Evolutionary conservation across 30 jellyfish, hydroid and myxozoan genomes (phyloP).

Genomic region (Aurelia aurita complex sp. Pacific): DNA sequence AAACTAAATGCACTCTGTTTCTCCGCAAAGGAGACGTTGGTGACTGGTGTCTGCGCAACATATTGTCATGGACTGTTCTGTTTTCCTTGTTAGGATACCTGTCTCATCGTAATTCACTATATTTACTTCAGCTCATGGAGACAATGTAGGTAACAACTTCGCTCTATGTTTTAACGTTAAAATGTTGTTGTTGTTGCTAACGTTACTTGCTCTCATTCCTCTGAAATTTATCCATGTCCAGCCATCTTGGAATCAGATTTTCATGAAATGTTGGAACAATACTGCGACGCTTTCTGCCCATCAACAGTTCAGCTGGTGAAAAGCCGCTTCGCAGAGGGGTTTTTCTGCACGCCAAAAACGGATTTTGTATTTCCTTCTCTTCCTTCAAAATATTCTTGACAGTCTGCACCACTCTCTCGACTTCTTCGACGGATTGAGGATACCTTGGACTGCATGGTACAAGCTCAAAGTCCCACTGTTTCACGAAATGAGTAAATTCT

Average conservation of each 20-base stretch:
- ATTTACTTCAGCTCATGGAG: not conserved
- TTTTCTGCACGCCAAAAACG: not conserved
- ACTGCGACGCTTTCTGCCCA: constrained; percentile 20
- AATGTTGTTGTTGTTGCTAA: constrained; percentile 9
- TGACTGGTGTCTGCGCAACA: too few relatives aligned
- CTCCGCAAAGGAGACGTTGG: constrained; percentile 2
- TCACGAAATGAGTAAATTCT: not conserved
- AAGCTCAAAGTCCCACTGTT: not conserved
- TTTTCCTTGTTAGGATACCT: not conserved
- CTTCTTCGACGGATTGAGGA: not conserved
- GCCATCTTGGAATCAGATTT: not conserved
- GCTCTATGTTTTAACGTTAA: constrained; percentile 6
- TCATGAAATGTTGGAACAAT: not conserved
- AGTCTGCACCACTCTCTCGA: not conserved
- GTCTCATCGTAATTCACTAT: constrained; percentile 4
- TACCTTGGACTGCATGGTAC: not conserved
- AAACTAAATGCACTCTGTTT: constrained; percentile 16
- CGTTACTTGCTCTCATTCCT: not conserved
- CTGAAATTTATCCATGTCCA: constrained; percentile 6
- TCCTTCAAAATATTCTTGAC: constrained; percentile 4
- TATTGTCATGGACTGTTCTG: constrained; percentile 8
- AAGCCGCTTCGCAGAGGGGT: constrained; percentile 19
- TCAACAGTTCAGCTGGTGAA: constrained; percentile 26
- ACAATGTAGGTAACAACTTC: constrained; percentile 3
- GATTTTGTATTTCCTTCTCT: not conserved